Base-by-base conservation (phyloP, 2,113 vertebrate species). In the Ceyx melanurus region DNA sequence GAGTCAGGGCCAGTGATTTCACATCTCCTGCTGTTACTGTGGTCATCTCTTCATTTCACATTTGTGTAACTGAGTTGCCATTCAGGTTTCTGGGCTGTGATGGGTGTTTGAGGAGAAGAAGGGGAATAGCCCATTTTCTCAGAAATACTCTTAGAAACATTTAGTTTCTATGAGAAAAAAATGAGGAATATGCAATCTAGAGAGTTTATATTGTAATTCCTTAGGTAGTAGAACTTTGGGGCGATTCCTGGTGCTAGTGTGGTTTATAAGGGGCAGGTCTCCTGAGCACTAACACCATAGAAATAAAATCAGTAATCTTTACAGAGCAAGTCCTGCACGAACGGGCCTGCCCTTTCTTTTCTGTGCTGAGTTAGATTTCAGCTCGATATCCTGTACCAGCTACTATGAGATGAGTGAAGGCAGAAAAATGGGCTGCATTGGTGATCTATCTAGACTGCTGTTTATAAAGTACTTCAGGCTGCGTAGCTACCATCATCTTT, bases 151-250 rank as follows among this genome's bases (percentile, higher is more conserved):
- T 40, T 56, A 45, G 62, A 72, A 88, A 57, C 10, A 6, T 33
- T 17, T 53, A 4, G 15, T 46, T 81, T 86, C n/a, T 8, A 11
- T 13, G 22, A 67, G 68, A 15, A 78, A 67, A 23, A 35, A 4
- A 8, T 37, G 62, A 73, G 14, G 17, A 71, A 57, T 0, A 0
- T 0, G 0, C 13, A 56, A 9, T 61, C 25, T 54, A 6, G 83
- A 33, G n/a, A 26, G 26, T 67, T 60, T 29, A 46, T 37, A 6
- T 53, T 19, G 26, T 14, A 10, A 26, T 31, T 88, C 21, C 10
- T 72, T 51, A 42, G 23, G 28, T 28, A 33, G 13, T 3, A n/a
- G 51, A 43, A 40, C 9, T 77, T 87, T 8, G 37, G 35, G 56
- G n/a, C 15, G 74, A 15, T 56, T 86, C 57, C 51, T 71, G 58